A percentile compares a stretch with the other conserved stretches of the same genome.
phyloP scores from a whole-genome alignment of 2,797 vertebrate genomes.

The Notolabrus celidotus region DNA sequence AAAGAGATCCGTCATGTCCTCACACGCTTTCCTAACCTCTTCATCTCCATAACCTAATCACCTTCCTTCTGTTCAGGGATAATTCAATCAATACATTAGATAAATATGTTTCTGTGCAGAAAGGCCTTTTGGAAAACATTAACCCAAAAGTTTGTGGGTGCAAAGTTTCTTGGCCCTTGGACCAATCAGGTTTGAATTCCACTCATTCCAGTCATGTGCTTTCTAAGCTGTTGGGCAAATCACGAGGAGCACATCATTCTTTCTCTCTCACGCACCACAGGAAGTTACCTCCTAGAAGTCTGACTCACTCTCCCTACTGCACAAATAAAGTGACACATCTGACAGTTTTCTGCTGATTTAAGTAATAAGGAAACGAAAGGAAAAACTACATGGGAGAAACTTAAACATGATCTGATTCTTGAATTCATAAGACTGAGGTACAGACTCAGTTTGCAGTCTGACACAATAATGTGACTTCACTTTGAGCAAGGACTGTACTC shows the following conservation, averaged over 20 bases:
- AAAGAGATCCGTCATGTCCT: background rate
- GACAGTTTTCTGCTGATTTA: background rate
- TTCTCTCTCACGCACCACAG: constrained; percentile 35
- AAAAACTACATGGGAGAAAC: background rate
- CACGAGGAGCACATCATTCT: constrained; percentile 72
- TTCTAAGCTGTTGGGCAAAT: constrained; percentile 67
- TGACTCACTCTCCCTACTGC: background rate
- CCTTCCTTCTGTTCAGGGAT: constrained; percentile 1
- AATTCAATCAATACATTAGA: constrained; percentile 9
- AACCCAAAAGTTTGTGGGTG: constrained; percentile 20
- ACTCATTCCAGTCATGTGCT: constrained; percentile 76
- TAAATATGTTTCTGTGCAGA: constrained; percentile 13
- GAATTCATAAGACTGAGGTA: no score
- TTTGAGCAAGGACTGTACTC: background rate
- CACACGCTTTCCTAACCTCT: background rate
- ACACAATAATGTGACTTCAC: background rate
- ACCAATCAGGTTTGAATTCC: constrained; percentile 59
- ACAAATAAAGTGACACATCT: constrained; percentile 4
- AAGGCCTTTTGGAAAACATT: constrained; percentile 14
- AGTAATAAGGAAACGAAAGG: background rate
- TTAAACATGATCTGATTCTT: background rate
- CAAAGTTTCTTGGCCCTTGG: constrained; percentile 6
- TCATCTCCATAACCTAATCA: constrained; percentile 17
- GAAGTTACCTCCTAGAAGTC: constrained; percentile 26
- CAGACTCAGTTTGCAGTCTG: background rate